Evolutionary conservation across 2,888 invertebrate genomes (phyloP).

Genomic region (Drosophila kanekoi): DNA sequence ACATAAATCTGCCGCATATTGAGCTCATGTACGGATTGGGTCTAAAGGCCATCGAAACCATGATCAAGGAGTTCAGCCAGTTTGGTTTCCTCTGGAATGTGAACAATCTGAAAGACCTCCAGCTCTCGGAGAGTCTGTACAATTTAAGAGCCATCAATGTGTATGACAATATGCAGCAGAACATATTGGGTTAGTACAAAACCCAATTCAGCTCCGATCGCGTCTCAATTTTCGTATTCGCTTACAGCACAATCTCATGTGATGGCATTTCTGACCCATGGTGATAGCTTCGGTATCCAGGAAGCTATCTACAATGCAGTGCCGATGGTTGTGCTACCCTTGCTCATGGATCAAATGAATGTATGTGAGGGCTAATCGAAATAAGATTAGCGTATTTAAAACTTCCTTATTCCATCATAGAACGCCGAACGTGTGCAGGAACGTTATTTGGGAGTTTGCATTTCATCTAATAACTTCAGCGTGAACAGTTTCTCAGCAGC

Average conservation of each 20-base stretch:
- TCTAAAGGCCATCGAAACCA: conserved; percentile 58
- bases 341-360: conserved; percentile 78
- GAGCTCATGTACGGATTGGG: conserved; percentile 60
- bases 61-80: conserved; percentile 71
- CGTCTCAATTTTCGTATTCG: background rate
- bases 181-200: conserved; percentile 65
- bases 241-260: conserved; percentile 66
- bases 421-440: conserved; percentile 63
- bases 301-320: conserved; percentile 81
- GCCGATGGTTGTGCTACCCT: conserved; percentile 79
- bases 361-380: conserved; percentile 38
- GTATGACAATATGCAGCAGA: conserved; percentile 59
- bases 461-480: conserved; percentile 15
- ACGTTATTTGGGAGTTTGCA: conserved; percentile 52
- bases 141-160: conserved; percentile 52
- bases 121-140: conserved; percentile 41
- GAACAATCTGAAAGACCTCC: conserved; percentile 46
- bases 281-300: conserved; percentile 77
- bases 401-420: conserved; percentile 19
- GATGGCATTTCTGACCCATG: conserved; percentile 78
- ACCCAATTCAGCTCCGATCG: rapidly evolving
- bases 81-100: conserved; percentile 84
- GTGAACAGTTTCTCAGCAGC: conserved; percentile 20
- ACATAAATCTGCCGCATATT: conserved; percentile 75
- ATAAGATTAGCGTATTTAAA: too few relatives aligned